These are phyloP conservation scores for Lepus townsendii DNA, from an alignment of 2,797 vertebrate species.

Conservation along the genomic window DNA sequence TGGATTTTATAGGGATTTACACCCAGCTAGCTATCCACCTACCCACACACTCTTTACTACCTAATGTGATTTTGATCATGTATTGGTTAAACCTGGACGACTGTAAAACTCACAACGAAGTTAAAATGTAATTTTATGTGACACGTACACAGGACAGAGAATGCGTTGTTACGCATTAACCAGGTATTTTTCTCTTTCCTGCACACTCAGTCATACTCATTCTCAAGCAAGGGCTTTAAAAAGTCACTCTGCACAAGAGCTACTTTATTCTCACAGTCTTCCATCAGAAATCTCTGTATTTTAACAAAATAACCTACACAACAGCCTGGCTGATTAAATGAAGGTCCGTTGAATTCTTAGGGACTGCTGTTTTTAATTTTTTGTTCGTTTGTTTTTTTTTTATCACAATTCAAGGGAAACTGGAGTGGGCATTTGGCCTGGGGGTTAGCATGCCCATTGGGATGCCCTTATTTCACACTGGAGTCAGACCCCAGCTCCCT, in stretches of 20 bases:
- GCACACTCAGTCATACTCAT: not conserved
- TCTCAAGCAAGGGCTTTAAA: constrained; percentile 22
- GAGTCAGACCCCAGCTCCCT: no score
- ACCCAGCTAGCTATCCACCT: constrained; percentile 60
- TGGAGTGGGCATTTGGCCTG: no score
- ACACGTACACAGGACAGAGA: constrained; percentile 17
- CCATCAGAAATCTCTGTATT: constrained; percentile 29
- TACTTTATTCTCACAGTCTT: constrained; percentile 30
- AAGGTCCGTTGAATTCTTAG: not conserved
- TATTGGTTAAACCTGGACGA: constrained; percentile 66
- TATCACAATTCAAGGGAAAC: constrained; percentile 29
- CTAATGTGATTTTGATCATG: constrained; percentile 70
- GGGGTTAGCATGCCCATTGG: no score
- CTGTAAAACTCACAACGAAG: constrained; percentile 69
- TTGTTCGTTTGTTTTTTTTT: not conserved
- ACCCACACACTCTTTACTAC: constrained; percentile 61
- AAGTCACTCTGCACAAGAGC: not conserved
- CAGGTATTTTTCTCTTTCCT: not conserved
- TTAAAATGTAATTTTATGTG: constrained; percentile 60
- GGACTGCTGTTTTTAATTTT: not conserved
- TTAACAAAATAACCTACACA: not conserved
- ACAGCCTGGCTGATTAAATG: not conserved
- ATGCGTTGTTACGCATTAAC: constrained; percentile 64
- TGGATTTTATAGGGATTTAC: constrained; percentile 63
- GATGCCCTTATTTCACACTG: no score